Conservation (phyloP, 2,113 vertebrate species). For the Heliornis fulica region DNA sequence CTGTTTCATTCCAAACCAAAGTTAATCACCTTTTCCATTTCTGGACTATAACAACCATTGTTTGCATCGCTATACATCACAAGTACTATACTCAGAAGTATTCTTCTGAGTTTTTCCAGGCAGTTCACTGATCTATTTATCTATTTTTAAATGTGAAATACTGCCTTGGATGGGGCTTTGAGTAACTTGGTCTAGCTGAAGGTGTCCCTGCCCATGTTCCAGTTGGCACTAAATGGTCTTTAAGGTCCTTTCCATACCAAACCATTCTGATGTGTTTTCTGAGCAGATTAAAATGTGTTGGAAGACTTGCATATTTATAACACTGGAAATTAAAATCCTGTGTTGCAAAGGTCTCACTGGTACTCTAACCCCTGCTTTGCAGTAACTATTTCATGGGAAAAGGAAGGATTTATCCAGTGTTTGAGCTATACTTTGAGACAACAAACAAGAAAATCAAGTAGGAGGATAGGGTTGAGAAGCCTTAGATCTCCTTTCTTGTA, state of each 20-base stretch:
- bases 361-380: not conserved
- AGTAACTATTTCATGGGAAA: not conserved
- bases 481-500: not conserved
- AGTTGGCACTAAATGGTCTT: too few relatives aligned
- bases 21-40: constrained; percentile 62
- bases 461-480: not conserved
- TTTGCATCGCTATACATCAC: not conserved
- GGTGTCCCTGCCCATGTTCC: too few relatives aligned
- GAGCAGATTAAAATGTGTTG: not conserved
- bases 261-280: not conserved
- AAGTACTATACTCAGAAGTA: not conserved
- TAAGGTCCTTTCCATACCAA: too few relatives aligned
- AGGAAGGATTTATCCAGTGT: not conserved
- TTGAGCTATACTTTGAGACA: not conserved
- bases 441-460: not conserved
- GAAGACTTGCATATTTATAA: not conserved
- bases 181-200: too few relatives aligned
- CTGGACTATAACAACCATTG: not conserved
- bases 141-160: not conserved
- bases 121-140: not conserved
- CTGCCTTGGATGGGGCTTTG: not conserved
- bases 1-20: constrained; percentile 44
- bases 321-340: not conserved
- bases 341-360: not conserved
- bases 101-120: not conserved